A percentile compares a stretch with the other conserved stretches of the same genome.
Conservation (phyloP, 2,888 invertebrate genomes). For the Auanema sp. region DNA sequence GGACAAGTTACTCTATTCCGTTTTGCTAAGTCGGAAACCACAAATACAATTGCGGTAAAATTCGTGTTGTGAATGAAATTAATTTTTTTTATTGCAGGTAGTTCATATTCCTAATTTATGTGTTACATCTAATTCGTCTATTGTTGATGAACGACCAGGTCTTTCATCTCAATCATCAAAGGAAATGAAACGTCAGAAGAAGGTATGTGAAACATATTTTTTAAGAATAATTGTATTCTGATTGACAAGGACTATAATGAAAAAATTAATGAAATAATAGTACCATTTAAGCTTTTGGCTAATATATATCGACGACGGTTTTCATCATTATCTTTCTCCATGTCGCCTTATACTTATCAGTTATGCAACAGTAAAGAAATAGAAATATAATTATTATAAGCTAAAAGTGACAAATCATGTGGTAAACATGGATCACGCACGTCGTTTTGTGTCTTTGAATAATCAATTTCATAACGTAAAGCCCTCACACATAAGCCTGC, state of each 20-base stretch:
- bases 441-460: too few relatives aligned
- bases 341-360: slow-evolving; percentile 19
- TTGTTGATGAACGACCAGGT: slow-evolving; percentile 21
- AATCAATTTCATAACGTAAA: too few relatives aligned
- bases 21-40: slow-evolving; percentile 87
- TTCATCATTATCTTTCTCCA: slow-evolving; percentile 21
- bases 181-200: slow-evolving; percentile 39
- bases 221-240: background rate
- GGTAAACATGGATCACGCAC: too few relatives aligned
- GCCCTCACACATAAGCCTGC: too few relatives aligned
- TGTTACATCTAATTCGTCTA: slow-evolving; percentile 18
- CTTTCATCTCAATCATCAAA: slow-evolving; percentile 12
- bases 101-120: slow-evolving; percentile 28
- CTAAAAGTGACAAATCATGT: too few relatives aligned
- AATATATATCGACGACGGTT: slow-evolving; percentile 15
- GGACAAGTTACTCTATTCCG: slow-evolving; percentile 92
- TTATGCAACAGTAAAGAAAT: slow-evolving; percentile 11
- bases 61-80: background rate
- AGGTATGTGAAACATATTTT: slow-evolving; percentile 21
- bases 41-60: slow-evolving; percentile 73
- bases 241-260: background rate
- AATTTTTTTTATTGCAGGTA: slow-evolving; percentile 28
- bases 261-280: background rate
- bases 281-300: slow-evolving; percentile 14
- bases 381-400: too few relatives aligned